Evolutionary conservation across 64 coral and sea anemone genomes (phyloP), one percentile per base, ranked within the genome.

Genomic region (Stylophora pistillata): DNA sequence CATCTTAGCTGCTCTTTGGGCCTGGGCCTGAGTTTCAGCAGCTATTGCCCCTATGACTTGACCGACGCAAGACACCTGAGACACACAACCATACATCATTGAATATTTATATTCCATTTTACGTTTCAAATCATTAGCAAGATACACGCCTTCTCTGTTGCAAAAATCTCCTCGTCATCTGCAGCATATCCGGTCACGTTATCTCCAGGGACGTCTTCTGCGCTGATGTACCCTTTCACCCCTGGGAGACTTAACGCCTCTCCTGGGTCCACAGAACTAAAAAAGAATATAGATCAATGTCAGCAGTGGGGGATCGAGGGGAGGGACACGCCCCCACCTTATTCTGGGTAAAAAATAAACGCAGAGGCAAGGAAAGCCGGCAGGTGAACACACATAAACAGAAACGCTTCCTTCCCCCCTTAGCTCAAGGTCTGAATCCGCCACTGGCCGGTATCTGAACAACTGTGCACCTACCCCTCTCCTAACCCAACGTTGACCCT

Each of bases 11-110:
- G 90, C 90, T 55, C 58, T 66, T 55, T 86, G 72, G 21, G 90
- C 90, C 2, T 63, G 53, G 6, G 27, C 73, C 56, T 91, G 85
- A 1, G 72, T 86, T 54, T 91, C 90, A 13, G 82, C 90, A 26
- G 74, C 90, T 54, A 91, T 33, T 32, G 59, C 90, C 5, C 70
- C 90, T 27, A 91, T 77, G 32, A 58, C 37, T 71, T 91, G 90
- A 26, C 89, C 89, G 2, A 75, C 71, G 63, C 63, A 75, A 30
- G 75, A 59, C 10, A 91, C 89, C 89, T 91, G 56, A 15, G 34
- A 4, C n/a, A 41, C 13, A 74, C 55, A 53, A 76, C 74, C 47
- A 20, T 16, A 76, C 74, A 21, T 17, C 9, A 32, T 32, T 18
- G 18, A 76, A 15, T 27, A 23, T 53, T 32, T 32, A 17, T 76